A percentile compares a stretch with the other conserved stretches of the same genome.
Conservation (phyloP, 2,888 invertebrate genomes). For the Drosophila parthenogenetica region DNA sequence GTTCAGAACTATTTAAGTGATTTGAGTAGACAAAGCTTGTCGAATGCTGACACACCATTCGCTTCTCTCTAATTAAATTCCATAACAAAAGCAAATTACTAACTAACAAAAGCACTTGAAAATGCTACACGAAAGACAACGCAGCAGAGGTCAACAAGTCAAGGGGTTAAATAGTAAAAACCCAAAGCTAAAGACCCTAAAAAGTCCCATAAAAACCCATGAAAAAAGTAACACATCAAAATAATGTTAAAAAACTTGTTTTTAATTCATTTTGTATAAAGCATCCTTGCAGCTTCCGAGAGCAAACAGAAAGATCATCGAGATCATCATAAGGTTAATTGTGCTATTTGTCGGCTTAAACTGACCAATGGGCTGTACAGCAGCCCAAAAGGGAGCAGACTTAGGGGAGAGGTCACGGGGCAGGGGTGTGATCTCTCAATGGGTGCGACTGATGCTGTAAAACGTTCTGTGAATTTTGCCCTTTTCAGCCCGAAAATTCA, state of each 20-base stretch:
- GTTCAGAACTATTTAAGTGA: conserved; percentile 14
- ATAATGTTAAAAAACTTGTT: conserved; percentile 57
- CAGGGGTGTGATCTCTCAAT: conserved; percentile 39
- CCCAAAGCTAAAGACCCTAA: conserved; percentile 17
- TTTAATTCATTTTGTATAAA: conserved; percentile 15
- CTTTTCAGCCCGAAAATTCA: conserved; percentile 58
- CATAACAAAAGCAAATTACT: conserved; percentile 28
- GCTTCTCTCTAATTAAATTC: conserved; percentile 65
- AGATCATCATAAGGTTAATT: conserved; percentile 62
- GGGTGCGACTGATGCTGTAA: conserved; percentile 54
- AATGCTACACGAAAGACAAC: background rate
- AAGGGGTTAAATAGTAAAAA: conserved; percentile 24
- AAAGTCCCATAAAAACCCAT: background rate
- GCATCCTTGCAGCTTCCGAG: conserved; percentile 58
- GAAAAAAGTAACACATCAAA: conserved; percentile 30
- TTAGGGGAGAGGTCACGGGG: background rate
- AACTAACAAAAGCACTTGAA: conserved; percentile 24
- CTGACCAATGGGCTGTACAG: conserved; percentile 48
- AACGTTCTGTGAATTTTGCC: conserved; percentile 55
- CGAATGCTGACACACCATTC: conserved; percentile 26
- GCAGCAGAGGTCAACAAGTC: conserved; percentile 56
- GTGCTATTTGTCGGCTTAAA: conserved; percentile 20
- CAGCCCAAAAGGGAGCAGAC: background rate
- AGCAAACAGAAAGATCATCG: conserved; percentile 42
- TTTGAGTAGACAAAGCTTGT: conserved; percentile 24